Evolutionary conservation across 35 echinoderm and acorn worm genomes (phyloP).

Genomic region (Diadema setosum): DNA sequence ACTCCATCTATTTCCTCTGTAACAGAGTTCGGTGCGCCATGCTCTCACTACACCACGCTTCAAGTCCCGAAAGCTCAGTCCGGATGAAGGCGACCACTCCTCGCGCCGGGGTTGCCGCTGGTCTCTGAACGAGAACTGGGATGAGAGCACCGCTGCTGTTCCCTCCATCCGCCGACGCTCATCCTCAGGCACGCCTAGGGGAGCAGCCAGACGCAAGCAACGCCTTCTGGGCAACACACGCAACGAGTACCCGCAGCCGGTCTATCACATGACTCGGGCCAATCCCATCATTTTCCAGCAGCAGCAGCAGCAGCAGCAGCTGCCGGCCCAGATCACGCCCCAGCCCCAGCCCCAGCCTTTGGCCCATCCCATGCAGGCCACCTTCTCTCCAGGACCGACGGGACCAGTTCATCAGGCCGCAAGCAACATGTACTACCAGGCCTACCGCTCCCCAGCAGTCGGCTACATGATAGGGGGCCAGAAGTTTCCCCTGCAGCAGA

Average conservation of each 20-base stretch:
- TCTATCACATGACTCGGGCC: neutral
- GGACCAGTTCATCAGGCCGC: neutral
- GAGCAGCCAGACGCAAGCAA: neutral
- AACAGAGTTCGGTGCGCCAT: slow-evolving; percentile 83
- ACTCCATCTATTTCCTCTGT: too few relatives aligned
- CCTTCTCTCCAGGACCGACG: neutral
- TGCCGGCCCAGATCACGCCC: neutral
- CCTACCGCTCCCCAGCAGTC: neutral
- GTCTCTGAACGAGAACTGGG: slow-evolving; percentile 72
- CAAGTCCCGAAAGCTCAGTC: slow-evolving; percentile 40
- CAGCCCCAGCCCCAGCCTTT: neutral
- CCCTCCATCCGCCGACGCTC: neutral
- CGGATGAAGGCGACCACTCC: slow-evolving; percentile 19
- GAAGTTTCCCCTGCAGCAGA: neutral
- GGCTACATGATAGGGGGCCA: neutral
- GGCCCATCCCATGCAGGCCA: neutral
- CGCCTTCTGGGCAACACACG: neutral
- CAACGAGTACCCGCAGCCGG: neutral
- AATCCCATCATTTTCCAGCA: neutral
- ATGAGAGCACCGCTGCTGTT: neutral
- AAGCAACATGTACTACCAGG: neutral
- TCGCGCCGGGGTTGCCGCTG: slow-evolving; percentile 62
- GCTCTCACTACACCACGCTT: slow-evolving; percentile 75
- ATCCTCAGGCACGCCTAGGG: neutral
- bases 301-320: neutral